A percentile compares a stretch with the other conserved stretches of the same genome.
These are phyloP conservation scores for Oxyruncus cristatus DNA, from an alignment of 2,113 vertebrate genomes.

Conservation along the genomic window DNA sequence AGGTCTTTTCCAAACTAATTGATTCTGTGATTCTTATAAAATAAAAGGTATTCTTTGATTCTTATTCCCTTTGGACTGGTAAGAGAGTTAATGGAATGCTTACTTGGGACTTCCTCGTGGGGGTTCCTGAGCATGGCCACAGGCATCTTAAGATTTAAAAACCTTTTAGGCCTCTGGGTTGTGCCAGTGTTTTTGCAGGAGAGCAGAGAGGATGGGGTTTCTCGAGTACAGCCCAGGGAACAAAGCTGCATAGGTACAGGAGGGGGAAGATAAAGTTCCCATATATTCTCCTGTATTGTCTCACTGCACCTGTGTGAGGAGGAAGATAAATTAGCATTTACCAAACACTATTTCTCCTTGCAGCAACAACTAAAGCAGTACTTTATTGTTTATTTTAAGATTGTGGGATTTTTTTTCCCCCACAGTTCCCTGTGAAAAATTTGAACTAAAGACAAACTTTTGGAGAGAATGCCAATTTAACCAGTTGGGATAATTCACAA, in stretches of 20 bases:
- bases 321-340: neutral
- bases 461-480: neutral
- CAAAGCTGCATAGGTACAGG: neutral
- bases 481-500: neutral
- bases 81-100: neutral
- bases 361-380: neutral
- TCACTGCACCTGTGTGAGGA: neutral
- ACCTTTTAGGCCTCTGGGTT: neutral
- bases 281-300: neutral
- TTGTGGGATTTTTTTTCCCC: rapidly evolving
- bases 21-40: neutral
- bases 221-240: neutral
- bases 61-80: neutral
- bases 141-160: neutral
- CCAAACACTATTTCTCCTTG: neutral
- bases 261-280: rapidly evolving
- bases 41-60: neutral
- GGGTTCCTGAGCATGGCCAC: neutral
- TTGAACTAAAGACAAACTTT: neutral
- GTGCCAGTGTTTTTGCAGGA: neutral
- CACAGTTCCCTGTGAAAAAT: neutral
- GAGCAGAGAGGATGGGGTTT: neutral
- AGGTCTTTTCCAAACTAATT: neutral
- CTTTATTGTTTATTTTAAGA: neutral
- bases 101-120: neutral